phyloP scores from a whole-genome alignment of 1,140 invertebrate genomes.

The Drosophila pallidifrons region DNA sequence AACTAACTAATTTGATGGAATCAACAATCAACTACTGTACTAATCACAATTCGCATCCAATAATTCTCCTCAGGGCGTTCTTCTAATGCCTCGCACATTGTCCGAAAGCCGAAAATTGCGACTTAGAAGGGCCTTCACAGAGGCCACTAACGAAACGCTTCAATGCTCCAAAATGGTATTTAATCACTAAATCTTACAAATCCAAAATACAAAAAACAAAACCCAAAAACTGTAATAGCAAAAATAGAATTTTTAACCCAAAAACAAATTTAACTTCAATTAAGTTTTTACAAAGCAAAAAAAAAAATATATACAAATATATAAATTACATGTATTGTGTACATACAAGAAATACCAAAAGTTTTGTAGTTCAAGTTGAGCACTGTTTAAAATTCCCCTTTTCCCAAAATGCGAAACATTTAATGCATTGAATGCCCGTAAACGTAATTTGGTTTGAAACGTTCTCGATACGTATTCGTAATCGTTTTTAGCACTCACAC shows the following conservation, averaged over 20 bases:
- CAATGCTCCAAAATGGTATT: slow-evolving; percentile 95
- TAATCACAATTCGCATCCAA: slow-evolving; percentile 75
- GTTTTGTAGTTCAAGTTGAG: slow-evolving; percentile 37
- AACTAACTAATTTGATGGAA: slow-evolving; percentile 41
- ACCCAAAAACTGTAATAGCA: slow-evolving; percentile 9
- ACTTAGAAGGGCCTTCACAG: slow-evolving; percentile 93
- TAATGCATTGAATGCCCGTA: slow-evolving; percentile 27
- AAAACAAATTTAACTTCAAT: slow-evolving; percentile 12
- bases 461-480: slow-evolving; percentile 20
- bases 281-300: slow-evolving; percentile 9
- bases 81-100: slow-evolving; percentile 94
- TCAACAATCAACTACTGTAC: slow-evolving; percentile 43
- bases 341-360: slow-evolving; percentile 25
- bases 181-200: slow-evolving; percentile 49
- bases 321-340: slow-evolving; percentile 29
- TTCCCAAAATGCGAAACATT: slow-evolving; percentile 17
- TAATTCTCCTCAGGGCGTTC: slow-evolving; percentile 89
- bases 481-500: slow-evolving; percentile 1
- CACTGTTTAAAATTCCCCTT: slow-evolving; percentile 12
- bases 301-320: too few species aligned
- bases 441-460: slow-evolving; percentile 21
- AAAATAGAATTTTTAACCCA: slow-evolving; percentile 3
- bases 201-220: slow-evolving; percentile 26
- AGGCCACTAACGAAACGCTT: slow-evolving; percentile 94
- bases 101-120: slow-evolving; percentile 92